A percentile compares a stretch with the other conserved stretches of the same genome.
Evolutionary conservation across 2,113 vertebrate species (phyloP).

Genomic region (Turnix velox): DNA sequence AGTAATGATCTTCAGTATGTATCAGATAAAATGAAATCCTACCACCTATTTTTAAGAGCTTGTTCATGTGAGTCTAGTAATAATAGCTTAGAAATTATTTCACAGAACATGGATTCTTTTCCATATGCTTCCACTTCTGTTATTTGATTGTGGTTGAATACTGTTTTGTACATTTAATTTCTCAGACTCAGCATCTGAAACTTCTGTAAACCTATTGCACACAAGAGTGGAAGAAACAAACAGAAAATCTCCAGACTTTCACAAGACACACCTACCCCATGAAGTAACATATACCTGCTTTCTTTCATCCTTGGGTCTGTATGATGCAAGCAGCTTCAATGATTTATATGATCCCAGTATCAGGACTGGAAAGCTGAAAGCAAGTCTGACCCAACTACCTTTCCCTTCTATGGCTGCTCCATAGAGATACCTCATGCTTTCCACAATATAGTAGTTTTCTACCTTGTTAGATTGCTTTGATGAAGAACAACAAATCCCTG

Average conservation of each 20-base stretch:
- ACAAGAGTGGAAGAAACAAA: neutral
- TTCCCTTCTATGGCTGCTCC: no score
- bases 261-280: neutral
- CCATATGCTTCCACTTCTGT: neutral
- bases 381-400: neutral
- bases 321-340: neutral
- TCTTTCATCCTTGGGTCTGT: neutral
- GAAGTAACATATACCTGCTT: accelerated
- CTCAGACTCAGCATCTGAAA: neutral
- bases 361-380: neutral
- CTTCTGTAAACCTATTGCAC: neutral
- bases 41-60: neutral
- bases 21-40: conserved; percentile 31
- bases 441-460: neutral
- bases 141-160: neutral
- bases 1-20: conserved; percentile 47
- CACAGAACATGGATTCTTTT: neutral
- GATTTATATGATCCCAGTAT: neutral
- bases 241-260: neutral
- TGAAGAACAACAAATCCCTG: neutral
- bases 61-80: neutral
- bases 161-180: neutral
- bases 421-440: neutral
- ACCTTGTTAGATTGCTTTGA: neutral
- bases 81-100: neutral